phyloP scores from a whole-genome alignment of 2,797 vertebrate species.

The Todus mexicanus region DNA sequence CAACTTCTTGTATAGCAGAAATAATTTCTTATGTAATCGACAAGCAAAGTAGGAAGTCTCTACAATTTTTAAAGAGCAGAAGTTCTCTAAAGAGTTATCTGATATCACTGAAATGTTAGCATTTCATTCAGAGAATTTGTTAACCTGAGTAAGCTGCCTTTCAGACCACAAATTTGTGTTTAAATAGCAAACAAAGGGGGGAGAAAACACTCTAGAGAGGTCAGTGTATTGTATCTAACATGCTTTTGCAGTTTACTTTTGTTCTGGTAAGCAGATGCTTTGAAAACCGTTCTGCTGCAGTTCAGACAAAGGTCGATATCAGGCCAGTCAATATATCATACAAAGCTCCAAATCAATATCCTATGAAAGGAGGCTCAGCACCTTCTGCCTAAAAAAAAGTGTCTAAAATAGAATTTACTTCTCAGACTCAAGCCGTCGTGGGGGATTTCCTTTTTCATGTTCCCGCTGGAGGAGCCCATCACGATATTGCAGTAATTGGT shows the following conservation, averaged over 20 bases:
- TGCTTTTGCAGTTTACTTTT: constrained; percentile 62
- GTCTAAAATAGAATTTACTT: not conserved
- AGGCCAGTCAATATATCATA: not conserved
- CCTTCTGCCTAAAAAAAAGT: constrained; percentile 13
- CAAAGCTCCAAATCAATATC: not conserved
- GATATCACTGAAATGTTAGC: not conserved
- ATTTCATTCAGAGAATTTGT: not conserved
- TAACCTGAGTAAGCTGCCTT: not conserved
- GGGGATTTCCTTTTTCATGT: not conserved
- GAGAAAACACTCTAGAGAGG: not conserved
- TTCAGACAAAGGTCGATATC: constrained; percentile 59
- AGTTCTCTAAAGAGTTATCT: not conserved
- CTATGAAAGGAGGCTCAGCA: not conserved
- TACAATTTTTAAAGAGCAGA: not conserved
- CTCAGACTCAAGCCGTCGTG: not conserved
- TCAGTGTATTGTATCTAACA: constrained; percentile 57
- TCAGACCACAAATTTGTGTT: constrained; percentile 6
- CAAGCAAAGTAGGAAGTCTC: not conserved
- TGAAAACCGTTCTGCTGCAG: constrained; percentile 61
- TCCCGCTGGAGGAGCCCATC: not conserved
- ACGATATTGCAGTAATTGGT: not conserved
- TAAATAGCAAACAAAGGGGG: constrained; percentile 26
- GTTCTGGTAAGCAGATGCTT: constrained; percentile 50
- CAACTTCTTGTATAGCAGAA: not conserved
- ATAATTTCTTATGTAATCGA: not conserved